A percentile compares a stretch with the other conserved stretches of the same genome.
Evolutionary conservation across 2,113 vertebrate genomes (phyloP).

Genomic region (Eudorcas thomsonii): DNA sequence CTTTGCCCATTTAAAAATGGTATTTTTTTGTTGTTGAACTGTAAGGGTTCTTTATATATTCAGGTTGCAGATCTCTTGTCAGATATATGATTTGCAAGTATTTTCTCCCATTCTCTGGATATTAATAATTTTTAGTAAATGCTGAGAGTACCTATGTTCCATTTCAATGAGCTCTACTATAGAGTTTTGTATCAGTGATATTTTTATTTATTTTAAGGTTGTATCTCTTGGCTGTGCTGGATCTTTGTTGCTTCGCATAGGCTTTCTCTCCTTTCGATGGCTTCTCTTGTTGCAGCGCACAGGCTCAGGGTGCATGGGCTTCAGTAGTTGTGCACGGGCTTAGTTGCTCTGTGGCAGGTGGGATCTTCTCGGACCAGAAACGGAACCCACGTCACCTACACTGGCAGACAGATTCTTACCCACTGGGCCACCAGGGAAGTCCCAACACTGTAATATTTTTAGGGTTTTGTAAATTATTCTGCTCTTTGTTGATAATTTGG

Average conservation of each 20-base stretch:
- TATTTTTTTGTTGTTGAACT: not conserved
- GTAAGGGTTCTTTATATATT: not conserved
- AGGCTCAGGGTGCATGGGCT: not conserved
- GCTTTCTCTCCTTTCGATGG: not conserved
- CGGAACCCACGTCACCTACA: not conserved
- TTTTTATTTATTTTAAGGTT: not conserved
- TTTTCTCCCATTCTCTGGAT: not conserved
- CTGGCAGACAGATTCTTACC: not conserved
- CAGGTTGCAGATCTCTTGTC: not conserved
- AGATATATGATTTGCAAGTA: not conserved
- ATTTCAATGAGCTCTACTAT: not conserved
- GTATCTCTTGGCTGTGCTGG: not conserved
- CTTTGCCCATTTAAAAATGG: not conserved
- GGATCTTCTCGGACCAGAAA: not conserved
- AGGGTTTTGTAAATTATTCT: constrained; percentile 8
- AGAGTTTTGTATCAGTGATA: not conserved
- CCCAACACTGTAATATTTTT: not conserved
- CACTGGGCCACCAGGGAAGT: not conserved
- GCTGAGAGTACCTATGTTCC: not conserved
- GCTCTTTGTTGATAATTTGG: constrained; percentile 13
- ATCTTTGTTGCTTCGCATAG: not conserved
- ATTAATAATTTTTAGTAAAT: not conserved
- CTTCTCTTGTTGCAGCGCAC: not conserved
- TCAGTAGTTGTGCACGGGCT: not conserved
- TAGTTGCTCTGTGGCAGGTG: not conserved